Evolutionary conservation across 2,888 invertebrate species (phyloP).

Genomic region (Morpho helenor): DNA sequence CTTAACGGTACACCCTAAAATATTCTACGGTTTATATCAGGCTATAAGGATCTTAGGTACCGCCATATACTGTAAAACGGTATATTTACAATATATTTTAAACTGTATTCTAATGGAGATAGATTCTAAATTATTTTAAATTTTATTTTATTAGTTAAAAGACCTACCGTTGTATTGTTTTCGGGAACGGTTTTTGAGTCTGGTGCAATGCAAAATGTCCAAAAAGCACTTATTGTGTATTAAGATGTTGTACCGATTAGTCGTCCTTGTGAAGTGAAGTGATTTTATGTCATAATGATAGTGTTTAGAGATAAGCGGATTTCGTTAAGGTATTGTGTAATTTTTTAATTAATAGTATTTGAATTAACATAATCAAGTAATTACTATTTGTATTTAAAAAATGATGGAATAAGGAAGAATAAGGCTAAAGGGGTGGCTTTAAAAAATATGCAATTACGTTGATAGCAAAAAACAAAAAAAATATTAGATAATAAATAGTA

Average conservation of each 20-base stretch:
- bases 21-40: slow-evolving; percentile 49
- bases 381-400: no score
- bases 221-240: slow-evolving; percentile 11
- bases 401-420: no score
- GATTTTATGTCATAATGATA: no score
- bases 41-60: slow-evolving; percentile 51
- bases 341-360: no score
- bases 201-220: slow-evolving; percentile 13
- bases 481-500: no score
- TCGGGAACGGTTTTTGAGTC: slow-evolving; percentile 6
- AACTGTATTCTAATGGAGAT: background rate
- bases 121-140: background rate
- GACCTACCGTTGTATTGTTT: slow-evolving; percentile 18
- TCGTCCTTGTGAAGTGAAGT: slow-evolving; percentile 12
- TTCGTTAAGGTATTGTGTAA: no score
- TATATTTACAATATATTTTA: background rate
- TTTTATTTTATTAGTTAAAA: background rate
- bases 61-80: slow-evolving; percentile 16
- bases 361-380: no score
- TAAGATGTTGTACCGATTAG: slow-evolving; percentile 13
- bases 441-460: no score
- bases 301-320: no score
- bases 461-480: no score
- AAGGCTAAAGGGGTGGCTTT: no score
- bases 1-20: slow-evolving; percentile 23